Percentiles rank a stretch among this genome's conserved stretches.
Conservation (phyloP, 53 echinoderm and acorn worm species). For the Holothuria scabra region DNA sequence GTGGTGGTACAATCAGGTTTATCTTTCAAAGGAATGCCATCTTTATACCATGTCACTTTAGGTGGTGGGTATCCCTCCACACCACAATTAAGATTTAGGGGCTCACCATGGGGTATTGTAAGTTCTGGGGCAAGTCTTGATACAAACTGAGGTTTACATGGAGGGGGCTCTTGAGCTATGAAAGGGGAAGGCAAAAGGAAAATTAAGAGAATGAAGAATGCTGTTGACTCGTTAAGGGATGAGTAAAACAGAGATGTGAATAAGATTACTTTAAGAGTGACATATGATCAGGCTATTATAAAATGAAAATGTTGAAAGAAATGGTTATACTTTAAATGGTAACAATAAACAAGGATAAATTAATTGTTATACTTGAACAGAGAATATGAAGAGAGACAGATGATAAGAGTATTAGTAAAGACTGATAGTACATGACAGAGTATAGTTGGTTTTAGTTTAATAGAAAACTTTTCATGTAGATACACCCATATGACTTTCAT, state of each 20-base stretch:
- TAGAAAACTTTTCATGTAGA: no score
- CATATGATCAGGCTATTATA: no score
- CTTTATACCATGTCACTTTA: constrained; percentile 69
- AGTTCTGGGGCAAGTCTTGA: constrained; percentile 33
- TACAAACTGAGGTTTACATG: constrained; percentile 38
- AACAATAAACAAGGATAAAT: background rate
- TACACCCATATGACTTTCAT: no score
- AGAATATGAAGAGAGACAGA: background rate
- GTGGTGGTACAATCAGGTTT: constrained; percentile 31
- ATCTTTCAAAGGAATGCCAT: constrained; percentile 46
- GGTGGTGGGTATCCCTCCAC: constrained; percentile 74
- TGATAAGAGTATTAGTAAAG: background rate
- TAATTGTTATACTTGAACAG: background rate
- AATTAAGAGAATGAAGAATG: background rate
- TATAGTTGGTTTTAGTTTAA: no score
- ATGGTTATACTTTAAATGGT: background rate
- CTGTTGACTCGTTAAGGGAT: no score
- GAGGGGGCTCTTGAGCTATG: constrained; percentile 46
- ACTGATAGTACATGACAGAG: background rate
- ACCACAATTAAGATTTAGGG: constrained; percentile 63
- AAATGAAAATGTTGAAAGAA: background rate
- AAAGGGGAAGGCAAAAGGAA: background rate
- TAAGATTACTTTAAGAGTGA: no score
- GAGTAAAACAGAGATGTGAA: no score
- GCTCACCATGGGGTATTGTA: constrained; percentile 60